phyloP scores from a whole-genome alignment of 2,797 vertebrate genomes.

The Alectoris magna region DNA sequence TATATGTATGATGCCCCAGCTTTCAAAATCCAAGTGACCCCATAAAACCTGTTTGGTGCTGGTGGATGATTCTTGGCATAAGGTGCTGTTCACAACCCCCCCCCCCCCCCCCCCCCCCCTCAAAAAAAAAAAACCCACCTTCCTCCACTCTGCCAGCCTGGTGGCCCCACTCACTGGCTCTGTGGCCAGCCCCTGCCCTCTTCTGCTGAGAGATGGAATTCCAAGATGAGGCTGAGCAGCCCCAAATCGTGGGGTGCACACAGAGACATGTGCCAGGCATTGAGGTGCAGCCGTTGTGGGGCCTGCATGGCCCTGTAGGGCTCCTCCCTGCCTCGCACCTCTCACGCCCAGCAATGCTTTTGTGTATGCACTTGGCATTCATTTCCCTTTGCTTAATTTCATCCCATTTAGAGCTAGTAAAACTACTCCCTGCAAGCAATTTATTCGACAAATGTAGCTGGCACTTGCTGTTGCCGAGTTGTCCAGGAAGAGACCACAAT shows the following conservation, averaged over 20 bases:
- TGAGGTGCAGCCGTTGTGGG: not conserved
- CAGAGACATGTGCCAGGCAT: not conserved
- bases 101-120: not conserved
- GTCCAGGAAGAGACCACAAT: constrained; percentile 62
- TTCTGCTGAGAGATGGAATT: not conserved
- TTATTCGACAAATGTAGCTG: constrained; percentile 62
- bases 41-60: not conserved
- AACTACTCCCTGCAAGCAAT: constrained; percentile 61
- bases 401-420: constrained; percentile 62
- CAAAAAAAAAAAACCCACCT: too few relatives aligned
- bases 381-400: constrained; percentile 49
- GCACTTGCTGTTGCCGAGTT: constrained; percentile 54
- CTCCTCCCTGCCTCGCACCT: not conserved
- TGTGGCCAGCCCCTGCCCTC: constrained; percentile 21
- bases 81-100: not conserved
- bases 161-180: not conserved
- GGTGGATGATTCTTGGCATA: not conserved
- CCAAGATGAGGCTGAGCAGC: not conserved
- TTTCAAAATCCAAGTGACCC: not conserved
- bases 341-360: constrained; percentile 33
- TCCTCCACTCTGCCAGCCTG: not conserved
- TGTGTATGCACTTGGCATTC: constrained; percentile 53
- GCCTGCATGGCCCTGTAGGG: not conserved
- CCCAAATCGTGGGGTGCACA: not conserved
- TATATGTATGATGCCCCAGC: fast-evolving